Evolutionary conservation across 2,113 vertebrate genomes (phyloP).

Genomic region (Lichenostomus cassidix): DNA sequence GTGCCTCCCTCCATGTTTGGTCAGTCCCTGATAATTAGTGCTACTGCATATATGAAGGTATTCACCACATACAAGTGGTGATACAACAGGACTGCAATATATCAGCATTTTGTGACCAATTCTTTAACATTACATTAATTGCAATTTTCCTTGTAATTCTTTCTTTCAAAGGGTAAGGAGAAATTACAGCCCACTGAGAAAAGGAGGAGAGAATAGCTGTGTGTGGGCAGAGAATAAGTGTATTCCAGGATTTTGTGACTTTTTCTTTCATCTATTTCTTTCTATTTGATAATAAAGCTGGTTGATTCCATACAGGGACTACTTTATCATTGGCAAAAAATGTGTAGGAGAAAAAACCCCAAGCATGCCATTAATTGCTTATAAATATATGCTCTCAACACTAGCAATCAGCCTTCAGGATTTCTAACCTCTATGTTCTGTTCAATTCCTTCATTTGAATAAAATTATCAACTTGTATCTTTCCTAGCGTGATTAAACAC

Average conservation of each 20-base stretch:
- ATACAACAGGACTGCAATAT: background rate
- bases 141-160: slow-evolving; percentile 33
- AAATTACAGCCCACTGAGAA: slow-evolving; percentile 28
- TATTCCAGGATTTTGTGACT: slow-evolving; percentile 3
- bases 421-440: slow-evolving; percentile 22
- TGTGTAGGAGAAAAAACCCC: background rate
- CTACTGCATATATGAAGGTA: background rate
- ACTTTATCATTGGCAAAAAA: slow-evolving; percentile 31
- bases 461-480: slow-evolving; percentile 30
- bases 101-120: slow-evolving; percentile 4
- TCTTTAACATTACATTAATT: background rate
- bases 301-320: slow-evolving; percentile 25
- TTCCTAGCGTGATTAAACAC: slow-evolving; percentile 22
- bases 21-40: background rate
- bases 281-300: slow-evolving; percentile 27
- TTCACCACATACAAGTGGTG: background rate
- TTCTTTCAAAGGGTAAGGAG: slow-evolving; percentile 22
- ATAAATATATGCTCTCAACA: slow-evolving; percentile 51
- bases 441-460: slow-evolving; percentile 43
- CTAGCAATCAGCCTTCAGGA: slow-evolving; percentile 28
- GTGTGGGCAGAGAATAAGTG: slow-evolving; percentile 37
- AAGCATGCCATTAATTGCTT: slow-evolving; percentile 63
- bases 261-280: slow-evolving; percentile 41
- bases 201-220: slow-evolving; percentile 10
- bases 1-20: background rate